These are phyloP conservation scores for Xestobium rufovillosum DNA, from an alignment of 2,888 invertebrate species.

Conservation along the genomic window DNA sequence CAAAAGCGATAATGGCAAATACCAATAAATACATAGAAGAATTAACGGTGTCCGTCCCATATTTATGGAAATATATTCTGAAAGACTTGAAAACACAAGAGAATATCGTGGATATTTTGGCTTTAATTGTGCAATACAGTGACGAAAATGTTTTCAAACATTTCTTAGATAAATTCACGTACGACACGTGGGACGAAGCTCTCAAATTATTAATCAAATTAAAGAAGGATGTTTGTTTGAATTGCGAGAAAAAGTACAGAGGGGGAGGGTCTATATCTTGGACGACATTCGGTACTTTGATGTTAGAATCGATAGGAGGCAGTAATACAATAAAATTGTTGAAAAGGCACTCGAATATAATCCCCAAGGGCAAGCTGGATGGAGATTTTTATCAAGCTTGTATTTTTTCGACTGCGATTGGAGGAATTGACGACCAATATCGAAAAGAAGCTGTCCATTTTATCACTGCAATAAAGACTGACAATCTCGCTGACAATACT, in stretches of 20 bases:
- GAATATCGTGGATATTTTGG: slow-evolving; percentile 47
- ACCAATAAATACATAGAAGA: slow-evolving; percentile 39
- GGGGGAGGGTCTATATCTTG: slow-evolving; percentile 50
- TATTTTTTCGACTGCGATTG: slow-evolving; percentile 45
- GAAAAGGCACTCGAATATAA: slow-evolving; percentile 47
- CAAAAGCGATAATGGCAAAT: slow-evolving; percentile 47
- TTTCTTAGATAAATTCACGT: slow-evolving; percentile 49
- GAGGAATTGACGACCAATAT: slow-evolving; percentile 38
- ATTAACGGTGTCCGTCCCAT: slow-evolving; percentile 54
- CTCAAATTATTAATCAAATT: slow-evolving; percentile 50
- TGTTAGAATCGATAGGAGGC: slow-evolving; percentile 56
- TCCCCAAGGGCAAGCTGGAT: slow-evolving; percentile 52
- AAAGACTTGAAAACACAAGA: slow-evolving; percentile 44
- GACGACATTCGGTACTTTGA: slow-evolving; percentile 51
- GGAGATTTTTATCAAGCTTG: slow-evolving; percentile 55
- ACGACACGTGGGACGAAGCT: slow-evolving; percentile 53
- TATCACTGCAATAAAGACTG: slow-evolving; percentile 14
- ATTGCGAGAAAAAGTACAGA: slow-evolving; percentile 50
- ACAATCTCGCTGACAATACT: slow-evolving; percentile 4
- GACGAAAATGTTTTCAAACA: slow-evolving; percentile 50
- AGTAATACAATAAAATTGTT: slow-evolving; percentile 51
- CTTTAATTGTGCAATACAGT: slow-evolving; percentile 54
- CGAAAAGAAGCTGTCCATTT: slow-evolving; percentile 15
- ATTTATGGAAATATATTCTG: slow-evolving; percentile 54
- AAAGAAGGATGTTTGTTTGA: slow-evolving; percentile 52